Evolutionary conservation across 2,113 vertebrate species (phyloP), one percentile per base, ranked within the genome.

Genomic region (Muntiacus muntjak): DNA sequence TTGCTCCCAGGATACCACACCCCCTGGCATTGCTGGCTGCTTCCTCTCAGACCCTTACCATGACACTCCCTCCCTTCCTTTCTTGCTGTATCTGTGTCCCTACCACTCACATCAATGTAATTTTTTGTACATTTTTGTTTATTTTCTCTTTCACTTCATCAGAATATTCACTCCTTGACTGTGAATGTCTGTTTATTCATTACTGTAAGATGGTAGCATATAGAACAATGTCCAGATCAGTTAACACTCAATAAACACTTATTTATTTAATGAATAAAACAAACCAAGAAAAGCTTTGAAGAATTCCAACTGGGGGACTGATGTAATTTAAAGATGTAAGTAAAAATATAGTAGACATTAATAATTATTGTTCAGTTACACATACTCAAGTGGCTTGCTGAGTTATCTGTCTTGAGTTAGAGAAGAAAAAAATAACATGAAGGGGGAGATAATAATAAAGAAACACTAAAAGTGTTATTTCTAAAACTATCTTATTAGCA

Each of bases 371-470:
- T 47, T 23, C 30, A 90, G 45, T 89, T 36, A 87, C 30, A 82
- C 4, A 89, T 64, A 43, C 16, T 26, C 50, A 79, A 76, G 33
- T 82, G 19, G 12, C 33, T 64, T 40, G 26, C 11, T 82, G 23
- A 89, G 25, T 76, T 81, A 58, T 94, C 91, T 90, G n/a, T 89
- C 52, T 91, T 47, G 89, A 81, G 62, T 60, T 64, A 86, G 21
- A 93, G 58, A 82, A 93, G 93, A 94, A 33, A 64, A 88, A 94
- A 97, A 82, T 21, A 74, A 87, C 50, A 21, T 30, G 45, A 97
- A 6, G 21, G 25, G 33, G 9, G 10, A 84, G 92, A 85, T 26
- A 88, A 26, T 40, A 40, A 92, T n/a, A 23, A 60, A 60, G 7
- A 94, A 74, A 52, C 16, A 57, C 23, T 78, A 40, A 11, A 64